Conservation (phyloP, 2,797 vertebrate genomes). For the Phrynocephalus vlangalii region DNA sequence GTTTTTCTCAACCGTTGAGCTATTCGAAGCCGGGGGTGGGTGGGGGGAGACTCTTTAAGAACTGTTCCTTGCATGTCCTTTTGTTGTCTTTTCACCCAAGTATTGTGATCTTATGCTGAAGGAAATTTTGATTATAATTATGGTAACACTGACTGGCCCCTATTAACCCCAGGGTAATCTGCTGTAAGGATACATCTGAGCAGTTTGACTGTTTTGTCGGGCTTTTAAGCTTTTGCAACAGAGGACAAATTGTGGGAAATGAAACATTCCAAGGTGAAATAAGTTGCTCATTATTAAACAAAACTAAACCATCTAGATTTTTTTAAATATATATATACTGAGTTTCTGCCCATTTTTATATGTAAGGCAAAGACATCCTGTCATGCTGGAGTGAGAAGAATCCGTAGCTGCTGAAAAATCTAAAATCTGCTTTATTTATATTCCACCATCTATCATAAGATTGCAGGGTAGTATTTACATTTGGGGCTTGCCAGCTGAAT, state of each 20-base stretch:
- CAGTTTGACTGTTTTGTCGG: background rate
- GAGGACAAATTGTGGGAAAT: background rate
- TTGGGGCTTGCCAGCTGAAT: background rate
- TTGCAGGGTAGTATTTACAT: background rate
- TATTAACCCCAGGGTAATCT: conserved; percentile 28
- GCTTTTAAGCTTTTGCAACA: background rate
- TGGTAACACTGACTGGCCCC: conserved; percentile 2
- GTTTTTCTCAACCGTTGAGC: background rate
- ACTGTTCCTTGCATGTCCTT: background rate
- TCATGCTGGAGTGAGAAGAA: background rate
- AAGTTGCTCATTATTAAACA: background rate
- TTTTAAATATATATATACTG: background rate
- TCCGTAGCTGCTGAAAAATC: background rate
- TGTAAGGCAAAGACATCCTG: too few species aligned
- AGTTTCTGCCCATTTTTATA: background rate
- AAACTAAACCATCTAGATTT: background rate
- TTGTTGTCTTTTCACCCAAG: background rate
- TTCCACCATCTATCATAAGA: background rate
- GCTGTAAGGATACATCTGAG: conserved; percentile 21
- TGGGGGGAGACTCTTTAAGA: background rate
- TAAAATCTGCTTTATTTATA: background rate
- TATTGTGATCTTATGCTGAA: conserved; percentile 16
- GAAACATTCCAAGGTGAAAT: background rate
- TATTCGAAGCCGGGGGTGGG: background rate
- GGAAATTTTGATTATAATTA: conserved; percentile 36